Conservation (phyloP, 2,113 vertebrate species). For the Pygoscelis antarcticus region DNA sequence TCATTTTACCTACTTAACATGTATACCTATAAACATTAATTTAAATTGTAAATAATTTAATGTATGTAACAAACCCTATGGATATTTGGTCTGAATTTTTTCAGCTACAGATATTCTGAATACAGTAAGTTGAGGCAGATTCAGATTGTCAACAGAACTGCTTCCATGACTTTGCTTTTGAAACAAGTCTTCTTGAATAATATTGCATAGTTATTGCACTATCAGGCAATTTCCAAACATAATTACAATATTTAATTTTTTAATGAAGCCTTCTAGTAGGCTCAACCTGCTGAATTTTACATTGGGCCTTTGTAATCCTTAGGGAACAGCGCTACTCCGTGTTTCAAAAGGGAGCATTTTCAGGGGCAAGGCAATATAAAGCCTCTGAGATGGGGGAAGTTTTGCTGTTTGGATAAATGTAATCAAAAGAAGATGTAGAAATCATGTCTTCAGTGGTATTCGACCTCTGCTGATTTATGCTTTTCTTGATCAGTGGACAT, state of each 20-base stretch:
- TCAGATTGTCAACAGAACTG: not conserved
- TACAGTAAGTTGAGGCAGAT: not conserved
- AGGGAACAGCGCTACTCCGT: not conserved
- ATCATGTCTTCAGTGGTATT: not conserved
- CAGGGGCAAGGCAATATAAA: not conserved
- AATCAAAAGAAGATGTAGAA: not conserved
- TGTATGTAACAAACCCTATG: not conserved
- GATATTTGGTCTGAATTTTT: not conserved
- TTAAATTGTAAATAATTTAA: not conserved
- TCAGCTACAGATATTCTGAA: not conserved
- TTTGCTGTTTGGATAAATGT: not conserved
- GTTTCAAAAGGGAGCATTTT: not conserved
- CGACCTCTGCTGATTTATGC: not conserved
- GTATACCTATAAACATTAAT: not conserved
- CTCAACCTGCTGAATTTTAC: not conserved
- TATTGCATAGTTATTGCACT: not conserved
- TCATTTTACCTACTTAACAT: not conserved
- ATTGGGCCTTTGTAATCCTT: not conserved
- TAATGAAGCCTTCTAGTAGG: not conserved
- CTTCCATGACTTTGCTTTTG: not conserved
- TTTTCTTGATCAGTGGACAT: not conserved
- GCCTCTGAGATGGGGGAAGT: not conserved
- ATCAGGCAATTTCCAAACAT: not conserved
- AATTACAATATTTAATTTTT: not conserved
- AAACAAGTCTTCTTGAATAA: not conserved